phyloP scores from a whole-genome alignment of 2,888 invertebrate species.

The Tanypteryx hageni region DNA sequence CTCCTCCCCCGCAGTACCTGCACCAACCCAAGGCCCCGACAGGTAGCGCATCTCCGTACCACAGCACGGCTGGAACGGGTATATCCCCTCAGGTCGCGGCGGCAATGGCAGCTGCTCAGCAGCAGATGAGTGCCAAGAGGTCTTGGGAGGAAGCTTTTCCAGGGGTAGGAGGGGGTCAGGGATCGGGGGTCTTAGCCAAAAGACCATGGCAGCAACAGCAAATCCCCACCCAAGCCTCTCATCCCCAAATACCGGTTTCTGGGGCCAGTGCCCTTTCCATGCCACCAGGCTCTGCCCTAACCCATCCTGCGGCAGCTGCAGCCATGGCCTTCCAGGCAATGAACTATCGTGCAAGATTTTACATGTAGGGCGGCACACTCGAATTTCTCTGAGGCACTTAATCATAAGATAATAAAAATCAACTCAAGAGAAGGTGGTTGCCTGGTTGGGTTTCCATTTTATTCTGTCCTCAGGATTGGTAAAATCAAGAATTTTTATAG shows the following conservation, averaged over 20 bases:
- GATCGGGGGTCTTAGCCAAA: conserved; percentile 67
- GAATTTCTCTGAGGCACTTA: neutral
- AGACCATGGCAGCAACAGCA: conserved; percentile 69
- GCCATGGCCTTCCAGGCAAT: conserved; percentile 76
- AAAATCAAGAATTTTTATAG: conserved; percentile 50
- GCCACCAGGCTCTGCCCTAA: conserved; percentile 73
- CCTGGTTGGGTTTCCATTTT: conserved; percentile 48
- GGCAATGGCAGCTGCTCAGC: conserved; percentile 74
- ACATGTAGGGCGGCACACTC: conserved; percentile 35
- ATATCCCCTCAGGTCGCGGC: conserved; percentile 68
- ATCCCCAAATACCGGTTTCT: conserved; percentile 68
- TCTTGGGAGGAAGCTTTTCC: conserved; percentile 86
- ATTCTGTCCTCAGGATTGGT: conserved; percentile 42
- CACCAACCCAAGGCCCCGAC: conserved; percentile 54
- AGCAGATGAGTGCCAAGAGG: conserved; percentile 78
- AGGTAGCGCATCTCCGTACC: conserved; percentile 49
- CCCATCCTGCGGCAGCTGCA: conserved; percentile 73
- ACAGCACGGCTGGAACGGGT: conserved; percentile 13
- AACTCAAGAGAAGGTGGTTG: neutral
- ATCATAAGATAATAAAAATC: too few relatives aligned
- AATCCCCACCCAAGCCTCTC: conserved; percentile 72
- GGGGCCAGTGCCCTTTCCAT: conserved; percentile 38
- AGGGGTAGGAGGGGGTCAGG: conserved; percentile 72
- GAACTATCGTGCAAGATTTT: conserved; percentile 58
- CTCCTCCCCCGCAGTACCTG: conserved; percentile 63